Base-by-base conservation (phyloP, 2,113 vertebrate species). In the Crypturellus undulatus region DNA sequence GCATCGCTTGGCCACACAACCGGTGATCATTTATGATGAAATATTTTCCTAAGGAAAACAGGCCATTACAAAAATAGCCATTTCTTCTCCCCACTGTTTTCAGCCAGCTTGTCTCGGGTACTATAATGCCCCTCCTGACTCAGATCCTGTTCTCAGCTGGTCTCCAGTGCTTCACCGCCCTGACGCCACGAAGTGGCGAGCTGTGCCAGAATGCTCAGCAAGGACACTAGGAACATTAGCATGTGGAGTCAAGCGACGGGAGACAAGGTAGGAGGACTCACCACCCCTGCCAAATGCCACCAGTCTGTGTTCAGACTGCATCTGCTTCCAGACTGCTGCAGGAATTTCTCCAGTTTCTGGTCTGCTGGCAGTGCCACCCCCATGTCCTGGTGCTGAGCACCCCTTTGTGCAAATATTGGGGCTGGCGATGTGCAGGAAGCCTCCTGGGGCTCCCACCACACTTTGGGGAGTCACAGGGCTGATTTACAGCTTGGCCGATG, bases 131-230 rank as follows among this genome's bases (percentile, higher is more conserved):
- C 43, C 21, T 3, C 0, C 63, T 79, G 47, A 9, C 73, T 69
- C 42, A 45, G 42, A 69, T 2, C 24, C 20, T 30, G 13, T 32
- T 73, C n/a, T 45, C 15, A n/a, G 18, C 18, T 2, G 1, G 45
- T 47, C 18, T 47, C 45, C 17, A 47, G 45, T 2, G 1, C 67
- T 75, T 84, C 8, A 5, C 17, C 1, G 1, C 24, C 38, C 54
- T 42, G 24, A 26, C 40, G n/a, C n/a, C 51, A 54, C 2, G 7
- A 63, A 84, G 49, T 20, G 0, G 0, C 60, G 54, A 25, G 1
- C 0, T 38, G 34, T 4, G 2, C 71, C 20, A 71, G 34, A 25
- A 71, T 1, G 1, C 67, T 42, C n/a, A 1, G 1, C n/a, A 32
- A 65, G 56, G 54, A 32, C 28, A 17, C 54, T 9, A 30, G 54